Conservation (phyloP, 2,797 vertebrate species). For the Crax fasciolata region DNA sequence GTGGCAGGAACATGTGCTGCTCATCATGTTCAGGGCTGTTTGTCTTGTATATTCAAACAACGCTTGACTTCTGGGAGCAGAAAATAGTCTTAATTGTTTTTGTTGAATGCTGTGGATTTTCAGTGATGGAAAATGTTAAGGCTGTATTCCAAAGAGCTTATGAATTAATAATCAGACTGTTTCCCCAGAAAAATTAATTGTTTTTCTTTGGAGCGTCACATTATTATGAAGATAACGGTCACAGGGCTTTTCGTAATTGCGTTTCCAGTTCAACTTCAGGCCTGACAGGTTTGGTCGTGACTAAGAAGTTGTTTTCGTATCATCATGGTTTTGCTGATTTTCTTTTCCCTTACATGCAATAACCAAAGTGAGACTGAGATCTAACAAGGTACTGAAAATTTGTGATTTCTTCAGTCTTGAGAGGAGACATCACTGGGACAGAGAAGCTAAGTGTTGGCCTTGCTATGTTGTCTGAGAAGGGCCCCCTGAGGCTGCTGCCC, state of each 20-base stretch:
- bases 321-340: not conserved
- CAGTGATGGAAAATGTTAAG: conserved; percentile 27
- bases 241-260: not conserved
- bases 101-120: not conserved
- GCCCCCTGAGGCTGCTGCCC: not conserved
- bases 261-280: not conserved
- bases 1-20: not conserved
- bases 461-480: not conserved
- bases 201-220: not conserved
- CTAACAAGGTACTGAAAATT: not conserved
- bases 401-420: not conserved
- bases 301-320: not conserved
- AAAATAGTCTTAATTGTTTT: conserved; percentile 60
- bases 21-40: conserved; percentile 25
- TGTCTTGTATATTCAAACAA: conserved; percentile 47
- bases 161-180: conserved; percentile 54
- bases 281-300: not conserved
- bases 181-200: not conserved
- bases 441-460: not conserved
- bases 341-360: not conserved
- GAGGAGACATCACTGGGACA: not conserved
- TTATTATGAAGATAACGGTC: not conserved
- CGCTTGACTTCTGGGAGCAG: conserved; percentile 35
- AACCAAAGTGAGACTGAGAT: not conserved
- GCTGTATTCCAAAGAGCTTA: conserved; percentile 10